Evolutionary conservation across 2,797 vertebrate species (phyloP).

Genomic region (Rhinella marina): DNA sequence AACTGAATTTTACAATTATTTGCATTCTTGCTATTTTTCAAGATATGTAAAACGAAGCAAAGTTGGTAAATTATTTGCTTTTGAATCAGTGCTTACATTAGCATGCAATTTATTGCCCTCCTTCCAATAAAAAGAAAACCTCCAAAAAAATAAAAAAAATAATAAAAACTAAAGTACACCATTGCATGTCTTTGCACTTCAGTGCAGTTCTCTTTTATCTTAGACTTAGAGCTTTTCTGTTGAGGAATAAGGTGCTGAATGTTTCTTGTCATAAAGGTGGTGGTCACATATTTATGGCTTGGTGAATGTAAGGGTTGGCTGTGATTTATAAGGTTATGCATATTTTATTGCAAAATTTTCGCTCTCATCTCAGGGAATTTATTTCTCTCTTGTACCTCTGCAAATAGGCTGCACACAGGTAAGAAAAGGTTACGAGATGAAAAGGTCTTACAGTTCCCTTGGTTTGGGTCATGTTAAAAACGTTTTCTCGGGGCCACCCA

Average conservation of each 20-base stretch:
- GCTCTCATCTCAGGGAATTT: background rate
- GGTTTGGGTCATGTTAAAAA: background rate
- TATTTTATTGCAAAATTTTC: conserved; percentile 10
- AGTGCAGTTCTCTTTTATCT: background rate
- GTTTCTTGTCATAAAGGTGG: background rate
- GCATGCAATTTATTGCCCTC: background rate
- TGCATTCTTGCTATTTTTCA: background rate
- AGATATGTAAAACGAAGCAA: too few species aligned
- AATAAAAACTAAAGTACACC: too few species aligned
- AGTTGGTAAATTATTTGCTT: too few species aligned
- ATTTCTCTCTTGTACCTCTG: background rate
- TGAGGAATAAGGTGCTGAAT: background rate
- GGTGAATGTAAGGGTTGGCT: background rate
- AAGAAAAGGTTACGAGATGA: background rate
- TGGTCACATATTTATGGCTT: conserved; percentile 22
- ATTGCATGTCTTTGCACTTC: too few species aligned
- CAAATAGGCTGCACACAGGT: background rate
- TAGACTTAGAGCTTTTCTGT: background rate
- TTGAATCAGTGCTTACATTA: too few species aligned
- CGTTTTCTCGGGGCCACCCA: background rate
- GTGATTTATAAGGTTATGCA: conserved; percentile 19
- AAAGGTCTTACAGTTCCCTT: background rate
- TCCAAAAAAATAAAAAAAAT: too few species aligned
- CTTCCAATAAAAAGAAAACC: too few species aligned
- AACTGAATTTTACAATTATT: background rate